Base-by-base conservation (phyloP, 2,113 vertebrate species). In the Corythornis madagascariensis region DNA sequence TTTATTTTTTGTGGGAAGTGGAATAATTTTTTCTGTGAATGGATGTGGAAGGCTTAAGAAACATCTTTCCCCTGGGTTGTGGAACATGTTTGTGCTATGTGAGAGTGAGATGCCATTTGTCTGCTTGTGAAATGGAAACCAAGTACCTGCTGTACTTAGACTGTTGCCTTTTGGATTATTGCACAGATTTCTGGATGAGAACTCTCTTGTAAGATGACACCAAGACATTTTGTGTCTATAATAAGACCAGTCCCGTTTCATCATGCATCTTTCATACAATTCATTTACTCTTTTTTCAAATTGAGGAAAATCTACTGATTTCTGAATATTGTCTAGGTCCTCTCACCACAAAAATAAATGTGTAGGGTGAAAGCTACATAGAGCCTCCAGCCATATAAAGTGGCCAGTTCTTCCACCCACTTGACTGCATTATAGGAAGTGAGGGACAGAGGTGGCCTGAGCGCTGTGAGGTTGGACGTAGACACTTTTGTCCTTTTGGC, bases 31-130 rank as follows among this genome's bases (percentile, higher is more conserved):
- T 84, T 90, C 70, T 15, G 38, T 82, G 91, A 75, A 89, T 93
- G 86, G 67, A 90, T 94, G 78, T 67, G 24, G 75, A 89, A 82
- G 52, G 75, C 81, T 87, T 89, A 78, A 90, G 89, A 86, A 93
- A 82, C 81, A 64, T 63, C 82, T 91, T 93, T 92, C 83, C 91
- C 85, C 95, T 91, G 94, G 83, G 84, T 79, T 35, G 85, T 79
- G 63, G 80, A 93, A 28, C 74, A 55, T 42, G 89, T 69, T 86
- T 88, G 90, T 91, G 86, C 83, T 79, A 40, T 90, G 81, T 81
- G 81, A 76, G 88, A 75, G 86, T 88, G 80, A 57, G 61, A 47
- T 76, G 89, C 45, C 77, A 65, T 92, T 92, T 84, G 74, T 96
- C 88, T 92, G 85, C 50, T 71, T 69, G 90, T 2, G 55, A 73